Conservation (phyloP, 2,797 vertebrate genomes). For the Aphelocoma californica region DNA sequence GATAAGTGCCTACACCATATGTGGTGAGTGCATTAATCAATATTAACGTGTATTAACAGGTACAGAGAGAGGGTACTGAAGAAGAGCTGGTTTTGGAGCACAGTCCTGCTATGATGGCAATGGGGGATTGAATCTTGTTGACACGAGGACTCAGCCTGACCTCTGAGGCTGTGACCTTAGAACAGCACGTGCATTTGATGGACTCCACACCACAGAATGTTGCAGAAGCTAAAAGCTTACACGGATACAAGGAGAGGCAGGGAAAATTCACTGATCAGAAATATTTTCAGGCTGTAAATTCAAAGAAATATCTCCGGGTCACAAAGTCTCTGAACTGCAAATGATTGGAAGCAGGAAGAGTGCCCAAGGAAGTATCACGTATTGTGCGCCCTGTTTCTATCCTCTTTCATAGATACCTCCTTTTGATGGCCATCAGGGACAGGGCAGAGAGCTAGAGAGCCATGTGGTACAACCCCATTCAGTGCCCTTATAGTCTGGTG, state of each 20-base stretch:
- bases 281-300: not conserved
- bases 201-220: not conserved
- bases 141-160: not conserved
- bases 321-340: not conserved
- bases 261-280: not conserved
- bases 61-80: not conserved
- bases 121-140: not conserved
- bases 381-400: not conserved
- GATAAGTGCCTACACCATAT: constrained; percentile 22
- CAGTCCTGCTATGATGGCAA: not conserved
- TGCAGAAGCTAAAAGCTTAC: constrained; percentile 5
- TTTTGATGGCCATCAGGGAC: not conserved
- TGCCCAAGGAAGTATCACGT: not conserved
- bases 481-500: not conserved
- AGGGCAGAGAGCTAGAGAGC: not conserved
- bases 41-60: constrained; percentile 25
- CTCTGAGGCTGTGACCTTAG: not conserved
- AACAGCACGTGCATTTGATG: not conserved
- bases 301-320: not conserved
- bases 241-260: not conserved
- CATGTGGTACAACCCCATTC: not conserved
- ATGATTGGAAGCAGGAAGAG: not conserved
- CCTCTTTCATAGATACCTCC: not conserved
- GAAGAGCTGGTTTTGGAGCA: not conserved
- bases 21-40: constrained; percentile 33